phyloP scores from a whole-genome alignment of 2,888 invertebrate genomes.

The Agrilus biguttatus region DNA sequence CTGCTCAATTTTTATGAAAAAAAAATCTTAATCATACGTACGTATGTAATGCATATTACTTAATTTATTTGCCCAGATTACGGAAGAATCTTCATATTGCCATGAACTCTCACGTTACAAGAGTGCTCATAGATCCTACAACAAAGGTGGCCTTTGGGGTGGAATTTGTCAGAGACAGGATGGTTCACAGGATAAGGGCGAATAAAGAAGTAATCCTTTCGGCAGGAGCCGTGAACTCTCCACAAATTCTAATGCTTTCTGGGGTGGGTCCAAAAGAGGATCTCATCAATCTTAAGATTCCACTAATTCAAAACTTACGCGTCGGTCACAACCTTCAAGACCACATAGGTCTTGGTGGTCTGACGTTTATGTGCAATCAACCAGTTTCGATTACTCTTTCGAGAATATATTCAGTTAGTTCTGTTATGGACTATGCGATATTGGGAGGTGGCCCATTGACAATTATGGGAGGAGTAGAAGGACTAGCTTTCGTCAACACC shows the following conservation, averaged over 20 bases:
- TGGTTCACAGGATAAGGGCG: constrained; percentile 58
- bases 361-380: constrained; percentile 69
- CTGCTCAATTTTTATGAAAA: too few species aligned
- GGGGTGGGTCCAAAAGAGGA: constrained; percentile 71
- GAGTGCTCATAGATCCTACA: constrained; percentile 55
- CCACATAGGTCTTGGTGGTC: constrained; percentile 73
- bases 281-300: constrained; percentile 57
- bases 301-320: constrained; percentile 62
- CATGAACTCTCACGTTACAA: constrained; percentile 66
- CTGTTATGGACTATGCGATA: constrained; percentile 70
- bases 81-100: constrained; percentile 75
- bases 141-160: constrained; percentile 70
- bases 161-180: constrained; percentile 61
- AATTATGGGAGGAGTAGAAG: constrained; percentile 76
- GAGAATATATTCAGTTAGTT: constrained; percentile 62
- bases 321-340: constrained; percentile 84
- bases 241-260: constrained; percentile 86
- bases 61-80: constrained; percentile 30
- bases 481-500: constrained; percentile 75
- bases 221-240: constrained; percentile 84
- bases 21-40: too few species aligned
- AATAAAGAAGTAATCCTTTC: constrained; percentile 78
- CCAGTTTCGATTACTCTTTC: constrained; percentile 67
- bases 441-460: constrained; percentile 74
- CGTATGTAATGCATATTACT: too few species aligned